Conservation (phyloP, 1,140 invertebrate species). For the Batillaria attramentaria region DNA sequence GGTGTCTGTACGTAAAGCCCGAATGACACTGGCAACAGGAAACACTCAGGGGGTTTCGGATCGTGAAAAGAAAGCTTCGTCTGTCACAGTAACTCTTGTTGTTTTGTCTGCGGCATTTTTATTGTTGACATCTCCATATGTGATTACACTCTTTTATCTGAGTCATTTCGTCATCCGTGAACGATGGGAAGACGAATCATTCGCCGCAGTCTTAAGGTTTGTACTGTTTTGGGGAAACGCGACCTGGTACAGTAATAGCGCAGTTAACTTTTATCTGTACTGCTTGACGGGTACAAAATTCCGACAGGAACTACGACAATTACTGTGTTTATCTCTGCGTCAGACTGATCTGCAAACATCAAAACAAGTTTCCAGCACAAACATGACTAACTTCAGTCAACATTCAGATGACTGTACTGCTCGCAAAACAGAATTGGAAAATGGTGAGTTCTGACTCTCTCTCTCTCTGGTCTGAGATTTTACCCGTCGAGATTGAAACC, state of each 20-base stretch:
- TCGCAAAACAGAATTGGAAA: no score
- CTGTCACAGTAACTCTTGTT: constrained; percentile 41
- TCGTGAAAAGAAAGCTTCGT: constrained; percentile 20
- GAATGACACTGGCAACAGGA: background rate
- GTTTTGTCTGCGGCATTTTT: constrained; percentile 46
- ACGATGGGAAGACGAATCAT: background rate
- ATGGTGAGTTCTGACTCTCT: no score
- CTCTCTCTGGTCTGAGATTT: no score
- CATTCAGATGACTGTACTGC: no score
- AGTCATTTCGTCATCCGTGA: background rate
- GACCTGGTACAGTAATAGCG: background rate
- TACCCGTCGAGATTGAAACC: no score
- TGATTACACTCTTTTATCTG: background rate
- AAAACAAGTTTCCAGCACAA: no score
- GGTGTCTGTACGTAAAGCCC: background rate
- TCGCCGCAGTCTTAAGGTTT: background rate
- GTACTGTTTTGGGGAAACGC: background rate
- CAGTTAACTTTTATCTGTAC: constrained; percentile 15
- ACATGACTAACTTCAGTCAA: no score
- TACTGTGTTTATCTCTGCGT: no score
- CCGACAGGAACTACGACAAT: background rate
- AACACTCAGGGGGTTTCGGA: background rate
- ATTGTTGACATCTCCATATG: constrained; percentile 37
- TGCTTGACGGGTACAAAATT: constrained; percentile 23
- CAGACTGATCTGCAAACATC: no score